Evolutionary conservation across 2,113 vertebrate genomes (phyloP).

Genomic region (Beaufortia kweichowensis): DNA sequence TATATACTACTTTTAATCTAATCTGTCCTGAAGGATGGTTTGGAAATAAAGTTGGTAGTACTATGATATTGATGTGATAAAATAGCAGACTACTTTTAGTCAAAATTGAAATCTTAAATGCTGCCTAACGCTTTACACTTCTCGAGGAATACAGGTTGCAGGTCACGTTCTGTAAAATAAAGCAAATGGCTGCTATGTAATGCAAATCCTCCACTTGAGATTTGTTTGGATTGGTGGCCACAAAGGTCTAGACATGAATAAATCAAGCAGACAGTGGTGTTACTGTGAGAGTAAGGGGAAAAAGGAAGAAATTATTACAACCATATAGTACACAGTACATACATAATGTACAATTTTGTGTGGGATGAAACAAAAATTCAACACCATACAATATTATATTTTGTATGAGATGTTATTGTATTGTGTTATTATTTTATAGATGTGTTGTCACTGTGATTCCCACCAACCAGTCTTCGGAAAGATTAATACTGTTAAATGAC

Average conservation of each 20-base stretch:
- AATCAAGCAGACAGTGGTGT: slow-evolving; percentile 1
- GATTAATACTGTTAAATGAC: too few species aligned
- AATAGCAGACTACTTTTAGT: not conserved
- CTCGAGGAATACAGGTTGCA: slow-evolving; percentile 21
- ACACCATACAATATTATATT: too few species aligned
- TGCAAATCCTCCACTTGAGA: slow-evolving; percentile 11
- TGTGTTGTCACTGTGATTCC: too few species aligned
- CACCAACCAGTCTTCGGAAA: too few species aligned
- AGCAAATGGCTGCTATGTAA: slow-evolving; percentile 27
- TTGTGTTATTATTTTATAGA: too few species aligned
- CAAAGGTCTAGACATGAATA: not conserved
- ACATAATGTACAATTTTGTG: too few species aligned
- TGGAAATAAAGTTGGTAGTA: not conserved
- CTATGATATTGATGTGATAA: slow-evolving; percentile 5
- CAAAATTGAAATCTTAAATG: slow-evolving; percentile 11
- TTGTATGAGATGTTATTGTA: too few species aligned
- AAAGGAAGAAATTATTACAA: not conserved
- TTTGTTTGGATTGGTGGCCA: slow-evolving; percentile 25
- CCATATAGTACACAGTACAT: not conserved
- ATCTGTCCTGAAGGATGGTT: slow-evolving; percentile 18
- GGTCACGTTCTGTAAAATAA: slow-evolving; percentile 33
- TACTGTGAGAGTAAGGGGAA: not conserved
- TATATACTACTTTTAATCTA: not conserved
- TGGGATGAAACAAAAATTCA: too few species aligned
- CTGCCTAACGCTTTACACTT: too few species aligned